Evolutionary conservation across 2,888 invertebrate species (phyloP), one percentile per base, ranked within the genome.

Genomic region (Mellilla xanthometata): DNA sequence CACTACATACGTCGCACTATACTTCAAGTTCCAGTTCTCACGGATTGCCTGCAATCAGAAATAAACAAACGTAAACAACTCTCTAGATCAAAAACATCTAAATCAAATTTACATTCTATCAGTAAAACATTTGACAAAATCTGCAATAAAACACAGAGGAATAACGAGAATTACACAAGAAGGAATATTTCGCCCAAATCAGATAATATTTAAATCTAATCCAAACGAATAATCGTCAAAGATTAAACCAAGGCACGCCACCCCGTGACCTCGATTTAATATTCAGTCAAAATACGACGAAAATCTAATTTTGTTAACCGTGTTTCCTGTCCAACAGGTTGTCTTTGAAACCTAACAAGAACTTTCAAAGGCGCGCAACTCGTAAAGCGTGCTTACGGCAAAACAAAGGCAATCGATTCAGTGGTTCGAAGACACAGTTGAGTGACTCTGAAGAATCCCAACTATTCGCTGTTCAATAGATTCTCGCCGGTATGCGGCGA

Each of bases 1-100:
- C 52, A 97, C 87, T 13, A 97, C 93, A 76, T 97, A 97, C 64
- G 95, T 95, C 5, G 97, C 97, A 72, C 96, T 96, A 83, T 96
- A 97, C 72, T 96, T 96, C 13, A 97, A 87, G 75, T 96, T 97
- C 97, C 97, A 97, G 75, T 97, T 97, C 76, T 97, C 97, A 12
- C 97, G 91, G 46, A 97, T 97, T 2, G 96, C 93, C 94, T 89
- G 78, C 6, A 83, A 82, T 29, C 13, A 6, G 12, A 35, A 45
- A n/a, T n/a, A 24, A 12, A 10, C 3, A 10, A 31, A 27, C 0
- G 13, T 28, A 34, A 19, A n/a, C 9, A 24, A 65, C 9, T 5
- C 6, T 19, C 15, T 19, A 6, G 15, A 6, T 5, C 15, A n/a
- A n/a, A n/a, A n/a, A n/a, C n/a, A n/a, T n/a, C n/a, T n/a, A n/a